Evolutionary conservation across 2,113 vertebrate genomes (phyloP).

Genomic region (Zingel zingel): DNA sequence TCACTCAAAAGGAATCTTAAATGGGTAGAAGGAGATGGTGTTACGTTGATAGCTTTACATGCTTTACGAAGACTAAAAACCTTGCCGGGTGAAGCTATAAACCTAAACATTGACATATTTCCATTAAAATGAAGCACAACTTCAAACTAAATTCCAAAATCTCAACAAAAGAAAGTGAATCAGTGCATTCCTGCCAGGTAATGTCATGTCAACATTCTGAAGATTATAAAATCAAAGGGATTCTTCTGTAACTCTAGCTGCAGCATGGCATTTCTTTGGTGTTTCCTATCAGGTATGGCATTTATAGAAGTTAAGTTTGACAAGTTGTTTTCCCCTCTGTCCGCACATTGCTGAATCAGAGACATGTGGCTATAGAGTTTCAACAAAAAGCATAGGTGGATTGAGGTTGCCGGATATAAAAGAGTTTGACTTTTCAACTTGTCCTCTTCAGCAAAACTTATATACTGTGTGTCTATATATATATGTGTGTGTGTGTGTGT

Average conservation of each 20-base stretch:
- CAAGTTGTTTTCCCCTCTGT: conserved; percentile 18
- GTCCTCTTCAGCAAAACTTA: neutral
- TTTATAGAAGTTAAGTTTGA: conserved; percentile 48
- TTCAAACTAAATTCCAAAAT: neutral
- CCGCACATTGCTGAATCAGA: neutral
- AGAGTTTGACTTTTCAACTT: neutral
- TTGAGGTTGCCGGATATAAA: neutral
- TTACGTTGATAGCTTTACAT: neutral
- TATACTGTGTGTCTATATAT: neutral
- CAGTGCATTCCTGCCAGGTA: neutral
- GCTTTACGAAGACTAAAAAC: neutral
- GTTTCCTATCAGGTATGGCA: conserved; percentile 38
- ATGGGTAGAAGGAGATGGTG: neutral
- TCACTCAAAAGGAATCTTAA: neutral
- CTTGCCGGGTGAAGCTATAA: neutral
- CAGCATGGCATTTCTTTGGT: conserved; percentile 24
- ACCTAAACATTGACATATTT: neutral
- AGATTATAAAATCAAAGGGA: conserved; percentile 10
- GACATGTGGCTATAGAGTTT: neutral
- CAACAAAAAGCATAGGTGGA: neutral
- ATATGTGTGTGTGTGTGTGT: no score
- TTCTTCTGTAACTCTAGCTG: conserved; percentile 1
- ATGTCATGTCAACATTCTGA: conserved; percentile 3
- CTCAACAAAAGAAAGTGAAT: neutral
- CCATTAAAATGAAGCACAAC: neutral